These are phyloP conservation scores for Ormia ochracea DNA, from an alignment of 2,888 invertebrate species.

Conservation along the genomic window DNA sequence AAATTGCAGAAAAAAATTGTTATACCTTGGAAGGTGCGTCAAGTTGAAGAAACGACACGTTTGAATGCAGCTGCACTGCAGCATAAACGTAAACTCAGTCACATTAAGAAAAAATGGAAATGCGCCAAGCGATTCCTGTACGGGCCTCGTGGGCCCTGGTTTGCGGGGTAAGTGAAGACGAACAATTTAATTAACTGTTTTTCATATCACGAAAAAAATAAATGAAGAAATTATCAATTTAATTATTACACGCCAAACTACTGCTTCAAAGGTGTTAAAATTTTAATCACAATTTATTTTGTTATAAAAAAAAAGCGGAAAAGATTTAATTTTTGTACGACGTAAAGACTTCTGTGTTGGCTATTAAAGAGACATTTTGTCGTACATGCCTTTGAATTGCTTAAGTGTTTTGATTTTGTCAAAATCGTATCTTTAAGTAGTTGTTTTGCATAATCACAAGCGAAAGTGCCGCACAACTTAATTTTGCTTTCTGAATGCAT, in stretches of 20 bases:
- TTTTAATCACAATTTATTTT: constrained; percentile 10
- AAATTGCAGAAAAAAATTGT: constrained; percentile 78
- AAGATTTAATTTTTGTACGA: constrained; percentile 1
- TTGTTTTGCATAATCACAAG: constrained; percentile 37
- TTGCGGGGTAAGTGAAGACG: constrained; percentile 72
- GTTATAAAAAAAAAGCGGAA: constrained; percentile 33
- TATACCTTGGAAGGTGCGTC: constrained; percentile 78
- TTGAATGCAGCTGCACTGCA: constrained; percentile 77
- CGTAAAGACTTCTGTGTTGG: not conserved
- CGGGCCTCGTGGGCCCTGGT: constrained; percentile 79
- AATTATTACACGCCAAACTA: not conserved
- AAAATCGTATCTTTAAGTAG: constrained; percentile 14
- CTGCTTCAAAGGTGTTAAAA: constrained; percentile 26
- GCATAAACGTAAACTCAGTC: constrained; percentile 77
- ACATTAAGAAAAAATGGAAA: constrained; percentile 79
- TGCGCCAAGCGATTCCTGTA: constrained; percentile 79
- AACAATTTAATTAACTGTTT: not conserved
- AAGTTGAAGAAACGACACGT: constrained; percentile 78
- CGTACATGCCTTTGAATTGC: constrained; percentile 30
- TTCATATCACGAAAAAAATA: not conserved
- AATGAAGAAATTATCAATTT: not conserved
- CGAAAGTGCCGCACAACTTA: constrained; percentile 38
- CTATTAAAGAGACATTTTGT: not conserved
- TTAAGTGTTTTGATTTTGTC: constrained; percentile 2
- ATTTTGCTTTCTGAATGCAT: constrained; percentile 16